A percentile compares a stretch with the other conserved stretches of the same genome.
Conservation (phyloP, 2,888 invertebrate genomes). For the Acanthoscelides obtectus region DNA sequence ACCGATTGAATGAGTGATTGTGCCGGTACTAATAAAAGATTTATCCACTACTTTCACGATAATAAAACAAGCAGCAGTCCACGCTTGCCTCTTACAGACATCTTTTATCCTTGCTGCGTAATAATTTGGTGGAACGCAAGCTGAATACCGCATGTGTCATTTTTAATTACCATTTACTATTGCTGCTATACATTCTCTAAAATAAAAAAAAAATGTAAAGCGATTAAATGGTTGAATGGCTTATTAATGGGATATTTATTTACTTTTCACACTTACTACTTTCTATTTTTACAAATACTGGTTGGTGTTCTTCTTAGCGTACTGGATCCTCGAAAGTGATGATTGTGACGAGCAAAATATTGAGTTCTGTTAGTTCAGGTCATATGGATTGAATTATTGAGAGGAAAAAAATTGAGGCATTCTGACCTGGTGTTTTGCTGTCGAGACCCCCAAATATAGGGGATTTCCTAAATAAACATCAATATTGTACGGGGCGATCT, state of each 20-base stretch:
- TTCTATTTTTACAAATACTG: not conserved
- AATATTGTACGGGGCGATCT: too few relatives aligned
- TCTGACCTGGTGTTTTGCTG: too few relatives aligned
- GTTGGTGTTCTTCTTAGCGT: not conserved
- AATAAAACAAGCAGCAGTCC: not conserved
- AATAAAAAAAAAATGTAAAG: not conserved
- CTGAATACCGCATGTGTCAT: not conserved
- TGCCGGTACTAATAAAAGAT: not conserved
- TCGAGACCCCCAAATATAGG: too few relatives aligned
- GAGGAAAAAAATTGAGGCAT: too few relatives aligned
- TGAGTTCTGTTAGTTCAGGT: too few relatives aligned
- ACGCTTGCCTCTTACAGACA: not conserved
- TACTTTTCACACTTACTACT: not conserved
- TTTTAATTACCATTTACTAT: not conserved
- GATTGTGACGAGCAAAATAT: too few relatives aligned
- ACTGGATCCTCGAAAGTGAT: not conserved
- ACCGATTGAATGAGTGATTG: not conserved
- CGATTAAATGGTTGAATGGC: not conserved
- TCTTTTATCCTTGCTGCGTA: not conserved
- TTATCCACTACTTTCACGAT: not conserved
- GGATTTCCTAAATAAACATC: too few relatives aligned
- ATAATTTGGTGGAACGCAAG: not conserved
- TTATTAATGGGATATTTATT: not conserved
- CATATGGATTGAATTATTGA: too few relatives aligned
- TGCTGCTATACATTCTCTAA: not conserved